These are phyloP conservation scores for Lordiphosa andalusiaca DNA, from an alignment of 2,888 invertebrate genomes.

Conservation along the genomic window DNA sequence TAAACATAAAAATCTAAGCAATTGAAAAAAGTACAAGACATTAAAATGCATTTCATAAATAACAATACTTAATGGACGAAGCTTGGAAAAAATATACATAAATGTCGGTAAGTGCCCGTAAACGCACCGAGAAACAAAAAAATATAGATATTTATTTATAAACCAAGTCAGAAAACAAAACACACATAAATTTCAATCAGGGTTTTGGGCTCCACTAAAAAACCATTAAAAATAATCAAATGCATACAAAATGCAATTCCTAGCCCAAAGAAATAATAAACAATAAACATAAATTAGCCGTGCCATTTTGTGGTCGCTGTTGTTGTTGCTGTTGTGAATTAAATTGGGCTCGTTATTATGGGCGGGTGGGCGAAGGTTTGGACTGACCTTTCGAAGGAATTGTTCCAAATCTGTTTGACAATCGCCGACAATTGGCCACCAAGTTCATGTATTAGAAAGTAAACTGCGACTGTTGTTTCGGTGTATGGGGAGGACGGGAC, in stretches of 20 bases:
- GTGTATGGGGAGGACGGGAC: constrained; percentile 31
- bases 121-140: constrained; percentile 37
- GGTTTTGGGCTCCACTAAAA: constrained; percentile 38
- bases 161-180: constrained; percentile 31
- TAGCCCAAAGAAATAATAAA: constrained; percentile 47
- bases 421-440: constrained; percentile 46
- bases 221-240: constrained; percentile 55
- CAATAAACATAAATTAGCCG: constrained; percentile 69
- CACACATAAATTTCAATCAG: constrained; percentile 67
- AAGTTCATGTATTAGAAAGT: constrained; percentile 70
- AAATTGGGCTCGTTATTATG: constrained; percentile 48
- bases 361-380: constrained; percentile 24
- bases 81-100: not conserved
- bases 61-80: constrained; percentile 16
- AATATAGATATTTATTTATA: constrained; percentile 26
- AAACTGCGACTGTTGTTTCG: constrained; percentile 38
- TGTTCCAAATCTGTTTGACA: constrained; percentile 52
- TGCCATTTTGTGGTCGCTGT: constrained; percentile 31
- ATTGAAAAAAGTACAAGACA: constrained; percentile 18
- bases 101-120: not conserved
- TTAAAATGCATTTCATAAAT: constrained; percentile 23
- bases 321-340: constrained; percentile 29
- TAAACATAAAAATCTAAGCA: constrained; percentile 32
- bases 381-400: constrained; percentile 48
- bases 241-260: constrained; percentile 48